These are phyloP conservation scores for Chloroceryle inda DNA, from an alignment of 2,797 vertebrate genomes.

Conservation along the genomic window DNA sequence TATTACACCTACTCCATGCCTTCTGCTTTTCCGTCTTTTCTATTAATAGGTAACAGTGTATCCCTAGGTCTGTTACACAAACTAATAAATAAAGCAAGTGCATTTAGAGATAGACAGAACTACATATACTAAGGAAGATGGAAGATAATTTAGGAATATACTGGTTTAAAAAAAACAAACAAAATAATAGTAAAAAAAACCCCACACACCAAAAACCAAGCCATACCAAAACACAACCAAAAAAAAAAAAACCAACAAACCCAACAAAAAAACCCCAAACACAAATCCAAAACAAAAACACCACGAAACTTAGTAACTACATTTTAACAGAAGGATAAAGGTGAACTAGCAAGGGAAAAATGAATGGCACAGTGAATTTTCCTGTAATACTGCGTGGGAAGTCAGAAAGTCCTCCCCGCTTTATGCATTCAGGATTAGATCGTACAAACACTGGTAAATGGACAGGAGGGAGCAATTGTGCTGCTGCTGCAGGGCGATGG, in stretches of 20 bases:
- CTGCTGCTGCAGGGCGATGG: background rate
- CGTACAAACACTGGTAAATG: rapidly evolving
- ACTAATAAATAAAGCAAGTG: background rate
- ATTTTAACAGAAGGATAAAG: background rate
- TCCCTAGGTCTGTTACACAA: background rate
- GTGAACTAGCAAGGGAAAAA: background rate
- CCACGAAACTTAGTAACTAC: background rate
- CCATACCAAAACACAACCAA: too few species aligned
- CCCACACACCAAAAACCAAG: too few species aligned
- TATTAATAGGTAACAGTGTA: background rate
- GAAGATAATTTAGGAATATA: background rate
- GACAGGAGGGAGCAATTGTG: background rate
- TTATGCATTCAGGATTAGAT: background rate
- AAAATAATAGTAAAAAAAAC: too few species aligned
- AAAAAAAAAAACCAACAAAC: too few species aligned
- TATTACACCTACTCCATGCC: background rate
- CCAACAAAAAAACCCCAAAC: too few species aligned
- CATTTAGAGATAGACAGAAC: rapidly evolving
- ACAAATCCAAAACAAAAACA: too few species aligned
- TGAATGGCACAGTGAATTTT: background rate
- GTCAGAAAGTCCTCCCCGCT: background rate
- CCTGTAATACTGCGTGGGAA: rapidly evolving
- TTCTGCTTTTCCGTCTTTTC: background rate
- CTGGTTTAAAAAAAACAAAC: background rate
- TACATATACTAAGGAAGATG: background rate